phyloP scores from a whole-genome alignment of 2,797 vertebrate genomes.

The Chlorospingus flavigularis region DNA sequence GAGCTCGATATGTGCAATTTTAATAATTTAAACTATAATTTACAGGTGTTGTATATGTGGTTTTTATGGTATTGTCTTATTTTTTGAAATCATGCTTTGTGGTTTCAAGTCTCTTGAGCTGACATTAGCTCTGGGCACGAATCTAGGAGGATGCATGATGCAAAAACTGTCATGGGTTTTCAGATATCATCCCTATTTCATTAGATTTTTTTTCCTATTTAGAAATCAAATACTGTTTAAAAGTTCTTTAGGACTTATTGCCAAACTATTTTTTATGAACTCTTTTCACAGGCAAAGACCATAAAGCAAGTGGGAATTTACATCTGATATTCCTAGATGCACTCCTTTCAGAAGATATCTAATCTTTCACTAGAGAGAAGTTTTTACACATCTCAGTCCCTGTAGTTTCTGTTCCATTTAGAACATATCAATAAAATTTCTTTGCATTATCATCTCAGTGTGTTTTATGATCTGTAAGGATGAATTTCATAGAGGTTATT shows the following conservation, averaged over 20 bases:
- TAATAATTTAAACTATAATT: not conserved
- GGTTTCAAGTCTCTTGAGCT: not conserved
- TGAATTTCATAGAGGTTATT: not conserved
- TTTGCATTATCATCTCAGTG: constrained; percentile 7
- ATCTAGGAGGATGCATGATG: not conserved
- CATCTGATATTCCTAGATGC: not conserved
- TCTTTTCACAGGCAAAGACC: not conserved
- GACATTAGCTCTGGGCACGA: not conserved
- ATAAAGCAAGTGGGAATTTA: not conserved
- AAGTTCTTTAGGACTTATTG: not conserved
- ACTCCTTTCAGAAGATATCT: not conserved
- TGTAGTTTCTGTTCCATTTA: constrained; percentile 18
- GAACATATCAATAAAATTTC: constrained; percentile 21
- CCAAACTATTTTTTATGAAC: not conserved
- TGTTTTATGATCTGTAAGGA: constrained; percentile 15
- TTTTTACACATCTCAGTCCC: not conserved
- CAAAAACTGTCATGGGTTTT: not conserved
- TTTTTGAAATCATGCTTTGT: not conserved
- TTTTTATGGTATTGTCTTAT: not conserved
- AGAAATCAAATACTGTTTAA: not conserved
- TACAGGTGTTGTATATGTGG: not conserved
- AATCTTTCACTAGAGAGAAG: not conserved
- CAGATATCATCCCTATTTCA: not conserved
- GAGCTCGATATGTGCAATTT: not conserved
- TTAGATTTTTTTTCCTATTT: not conserved